These are phyloP conservation scores for Drosophila seclusa DNA, from an alignment of 2,888 invertebrate species.

Conservation along the genomic window DNA sequence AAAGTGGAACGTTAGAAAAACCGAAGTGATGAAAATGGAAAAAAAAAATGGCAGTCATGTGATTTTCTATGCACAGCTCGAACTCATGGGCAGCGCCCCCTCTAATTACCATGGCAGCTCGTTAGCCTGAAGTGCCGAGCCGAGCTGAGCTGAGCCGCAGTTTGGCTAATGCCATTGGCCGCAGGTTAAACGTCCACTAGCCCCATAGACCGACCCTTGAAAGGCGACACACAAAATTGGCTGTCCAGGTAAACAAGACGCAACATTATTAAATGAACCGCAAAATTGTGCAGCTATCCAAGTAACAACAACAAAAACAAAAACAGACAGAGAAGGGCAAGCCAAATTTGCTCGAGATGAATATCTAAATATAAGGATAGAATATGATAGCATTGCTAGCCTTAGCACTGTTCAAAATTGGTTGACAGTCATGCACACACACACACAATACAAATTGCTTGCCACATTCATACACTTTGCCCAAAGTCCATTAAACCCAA, in stretches of 20 bases:
- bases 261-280: slow-evolving; percentile 78
- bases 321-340: background rate
- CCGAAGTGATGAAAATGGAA: background rate
- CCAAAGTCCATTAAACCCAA: slow-evolving; percentile 42
- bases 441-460: slow-evolving; percentile 11
- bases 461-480: slow-evolving; percentile 22
- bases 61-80: slow-evolving; percentile 41
- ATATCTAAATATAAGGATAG: slow-evolving; percentile 58
- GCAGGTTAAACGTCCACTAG: slow-evolving; percentile 55
- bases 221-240: slow-evolving; percentile 44
- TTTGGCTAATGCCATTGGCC: slow-evolving; percentile 66
- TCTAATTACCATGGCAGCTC: slow-evolving; percentile 77
- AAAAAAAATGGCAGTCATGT: slow-evolving; percentile 35
- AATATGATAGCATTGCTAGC: slow-evolving; percentile 33
- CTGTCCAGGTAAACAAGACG: slow-evolving; percentile 73
- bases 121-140: slow-evolving; percentile 62
- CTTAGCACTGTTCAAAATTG: slow-evolving; percentile 33
- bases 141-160: slow-evolving; percentile 17
- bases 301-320: slow-evolving; percentile 14
- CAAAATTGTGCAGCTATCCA: slow-evolving; percentile 75
- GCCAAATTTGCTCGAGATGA: slow-evolving; percentile 43
- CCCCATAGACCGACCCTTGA: slow-evolving; percentile 33
- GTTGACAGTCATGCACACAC: slow-evolving; percentile 13
- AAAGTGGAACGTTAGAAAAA: slow-evolving; percentile 1
- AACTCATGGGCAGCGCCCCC: slow-evolving; percentile 19